Conservation (phyloP, 2,113 vertebrate species). For the Bos javanicus region DNA sequence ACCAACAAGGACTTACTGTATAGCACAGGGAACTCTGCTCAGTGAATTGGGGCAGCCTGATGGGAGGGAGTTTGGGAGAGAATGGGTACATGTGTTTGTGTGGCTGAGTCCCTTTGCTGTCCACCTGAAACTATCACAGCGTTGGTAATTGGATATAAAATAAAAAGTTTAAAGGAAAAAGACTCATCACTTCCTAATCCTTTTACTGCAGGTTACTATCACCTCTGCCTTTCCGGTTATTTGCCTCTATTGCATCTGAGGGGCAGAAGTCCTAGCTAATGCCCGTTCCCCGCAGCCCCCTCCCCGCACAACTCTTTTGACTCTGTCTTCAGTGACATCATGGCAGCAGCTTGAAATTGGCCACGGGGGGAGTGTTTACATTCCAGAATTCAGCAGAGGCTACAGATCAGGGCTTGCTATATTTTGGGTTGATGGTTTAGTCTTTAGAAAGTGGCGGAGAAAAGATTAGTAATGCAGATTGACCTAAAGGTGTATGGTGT, state of each 20-base stretch:
- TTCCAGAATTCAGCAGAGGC: fast-evolving
- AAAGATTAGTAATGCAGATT: background rate
- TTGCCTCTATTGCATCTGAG: fast-evolving
- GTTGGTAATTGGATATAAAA: background rate
- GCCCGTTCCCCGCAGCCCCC: fast-evolving
- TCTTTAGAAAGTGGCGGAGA: background rate
- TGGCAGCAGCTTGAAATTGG: fast-evolving
- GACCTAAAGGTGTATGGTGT: fast-evolving
- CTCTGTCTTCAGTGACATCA: fast-evolving
- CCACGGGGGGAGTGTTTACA: fast-evolving
- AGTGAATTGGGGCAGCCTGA: background rate
- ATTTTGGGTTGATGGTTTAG: background rate
- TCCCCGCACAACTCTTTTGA: fast-evolving
- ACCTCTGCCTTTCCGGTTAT: fast-evolving
- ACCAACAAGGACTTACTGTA: background rate
- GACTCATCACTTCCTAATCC: background rate
- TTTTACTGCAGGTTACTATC: fast-evolving
- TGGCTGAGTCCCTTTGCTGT: background rate
- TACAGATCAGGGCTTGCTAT: fast-evolving
- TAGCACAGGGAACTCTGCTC: background rate
- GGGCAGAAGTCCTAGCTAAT: background rate
- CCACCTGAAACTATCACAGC: background rate
- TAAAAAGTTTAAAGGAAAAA: background rate
- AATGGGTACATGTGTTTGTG: background rate
- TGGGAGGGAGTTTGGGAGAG: background rate